Percentiles rank a stretch among this genome's conserved stretches.
Conservation (phyloP, 1,140 invertebrate genomes). For the Arctopsyche grandis region DNA sequence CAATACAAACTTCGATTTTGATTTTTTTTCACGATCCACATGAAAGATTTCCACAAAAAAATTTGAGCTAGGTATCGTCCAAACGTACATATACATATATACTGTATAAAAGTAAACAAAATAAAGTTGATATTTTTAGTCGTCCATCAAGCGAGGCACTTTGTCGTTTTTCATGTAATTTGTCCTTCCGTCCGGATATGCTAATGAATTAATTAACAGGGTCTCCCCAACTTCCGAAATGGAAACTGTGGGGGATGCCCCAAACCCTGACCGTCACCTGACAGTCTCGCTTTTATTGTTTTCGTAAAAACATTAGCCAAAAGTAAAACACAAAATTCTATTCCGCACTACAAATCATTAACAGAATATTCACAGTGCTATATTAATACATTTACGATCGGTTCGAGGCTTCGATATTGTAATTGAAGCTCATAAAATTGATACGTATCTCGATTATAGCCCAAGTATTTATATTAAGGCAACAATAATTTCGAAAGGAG, state of each 20-base stretch:
- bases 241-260: neutral
- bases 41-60: no score
- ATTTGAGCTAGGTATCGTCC: no score
- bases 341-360: no score
- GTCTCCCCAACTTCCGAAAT: neutral
- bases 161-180: conserved; percentile 42
- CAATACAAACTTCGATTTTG: no score
- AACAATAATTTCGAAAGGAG: neutral
- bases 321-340: neutral
- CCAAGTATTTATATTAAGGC: no score
- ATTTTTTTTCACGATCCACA: no score
- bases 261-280: neutral
- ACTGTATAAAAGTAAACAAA: neutral
- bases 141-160: conserved; percentile 2
- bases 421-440: neutral
- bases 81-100: no score
- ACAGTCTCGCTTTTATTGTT: neutral
- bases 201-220: conserved; percentile 46
- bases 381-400: no score
- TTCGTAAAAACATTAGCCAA: conserved; percentile 10
- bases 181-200: conserved; percentile 35
- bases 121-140: conserved; percentile 12
- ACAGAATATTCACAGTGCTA: no score
- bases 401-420: no score
- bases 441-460: neutral